Evolutionary conservation across 2,888 invertebrate species (phyloP), one percentile per base, ranked within the genome.

Genomic region (Craniophora ligustri): DNA sequence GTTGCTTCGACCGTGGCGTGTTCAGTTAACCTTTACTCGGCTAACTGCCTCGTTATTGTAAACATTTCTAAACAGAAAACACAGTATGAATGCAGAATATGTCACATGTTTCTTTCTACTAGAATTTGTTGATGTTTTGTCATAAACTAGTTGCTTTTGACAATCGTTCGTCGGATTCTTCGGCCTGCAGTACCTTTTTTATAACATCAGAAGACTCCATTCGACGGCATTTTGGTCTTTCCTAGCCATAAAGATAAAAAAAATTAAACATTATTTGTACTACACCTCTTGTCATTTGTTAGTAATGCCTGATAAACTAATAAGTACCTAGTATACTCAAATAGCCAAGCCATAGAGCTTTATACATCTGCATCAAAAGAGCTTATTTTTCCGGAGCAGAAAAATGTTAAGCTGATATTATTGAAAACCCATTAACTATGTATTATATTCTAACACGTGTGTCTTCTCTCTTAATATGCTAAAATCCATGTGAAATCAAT

Each of bases 1-100:
- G 82, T 80, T 68, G 75, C 75, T 67, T 78, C 76, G 78, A 80
- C 75, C 81, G 78, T 83, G 72, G 69, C 70, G 66, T 67, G 65
- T 72, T 70, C 61, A 61, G 56, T 67, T 72, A 77, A 77, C 75
- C 74, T 80, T 74, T 73, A 61, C 46, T 48, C 59, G 58, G 32
- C 44, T 46, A 54, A 44, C 62, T 40, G 55, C 46, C 59, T 48
- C 34, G 42, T 58, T 56, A 62, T 60, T 47, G 45, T 54, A 48
- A 68, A 64, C 58, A 67, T 41, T 57, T 71, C 23, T 47, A 16
- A 38, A 44, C 34, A 26, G 42, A 41, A 56, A 40, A 34, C 31
- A 42, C 11, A 18, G 7, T 30, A 23, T 15, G 31, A 36, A 61
- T 40, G 40, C 31, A 46, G 34, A 47, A 13, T 46, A 54, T 42